phyloP scores from a whole-genome alignment of 2,888 invertebrate genomes.

The Drosophila demipolita region DNA sequence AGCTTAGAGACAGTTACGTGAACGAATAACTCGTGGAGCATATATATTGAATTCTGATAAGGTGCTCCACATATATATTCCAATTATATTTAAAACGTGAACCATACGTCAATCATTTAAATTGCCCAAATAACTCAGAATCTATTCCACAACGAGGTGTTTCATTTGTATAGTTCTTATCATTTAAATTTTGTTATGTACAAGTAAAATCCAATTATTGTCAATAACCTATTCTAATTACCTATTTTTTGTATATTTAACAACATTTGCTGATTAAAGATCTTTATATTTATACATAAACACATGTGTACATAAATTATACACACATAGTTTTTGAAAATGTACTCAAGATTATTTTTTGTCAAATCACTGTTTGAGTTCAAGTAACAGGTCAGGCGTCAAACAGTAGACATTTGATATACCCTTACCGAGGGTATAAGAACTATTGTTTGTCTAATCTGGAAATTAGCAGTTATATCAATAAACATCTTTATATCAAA shows the following conservation, averaged over 20 bases:
- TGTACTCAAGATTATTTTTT: constrained; percentile 5
- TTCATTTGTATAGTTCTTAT: neutral
- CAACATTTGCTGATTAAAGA: neutral
- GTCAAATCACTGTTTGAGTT: constrained; percentile 27
- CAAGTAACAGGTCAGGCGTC: constrained; percentile 7
- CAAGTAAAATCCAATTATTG: neutral
- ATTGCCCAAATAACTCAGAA: neutral
- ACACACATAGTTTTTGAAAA: neutral
- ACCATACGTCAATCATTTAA: neutral
- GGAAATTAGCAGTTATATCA: neutral
- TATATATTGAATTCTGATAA: constrained; percentile 18
- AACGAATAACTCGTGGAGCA: constrained; percentile 14
- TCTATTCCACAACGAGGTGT: neutral
- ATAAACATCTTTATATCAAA: neutral
- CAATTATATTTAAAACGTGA: too few species aligned
- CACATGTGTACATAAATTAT: neutral
- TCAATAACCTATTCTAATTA: neutral
- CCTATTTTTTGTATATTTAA: neutral
- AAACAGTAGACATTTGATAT: neutral
- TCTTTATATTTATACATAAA: neutral
- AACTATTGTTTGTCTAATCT: neutral
- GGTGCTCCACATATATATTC: constrained; percentile 21
- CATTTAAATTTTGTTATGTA: neutral
- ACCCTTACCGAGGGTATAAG: neutral
- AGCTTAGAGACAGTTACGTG: neutral